Evolutionary conservation across 2,113 vertebrate genomes (phyloP).

Genomic region (Ictalurus furcatus): DNA sequence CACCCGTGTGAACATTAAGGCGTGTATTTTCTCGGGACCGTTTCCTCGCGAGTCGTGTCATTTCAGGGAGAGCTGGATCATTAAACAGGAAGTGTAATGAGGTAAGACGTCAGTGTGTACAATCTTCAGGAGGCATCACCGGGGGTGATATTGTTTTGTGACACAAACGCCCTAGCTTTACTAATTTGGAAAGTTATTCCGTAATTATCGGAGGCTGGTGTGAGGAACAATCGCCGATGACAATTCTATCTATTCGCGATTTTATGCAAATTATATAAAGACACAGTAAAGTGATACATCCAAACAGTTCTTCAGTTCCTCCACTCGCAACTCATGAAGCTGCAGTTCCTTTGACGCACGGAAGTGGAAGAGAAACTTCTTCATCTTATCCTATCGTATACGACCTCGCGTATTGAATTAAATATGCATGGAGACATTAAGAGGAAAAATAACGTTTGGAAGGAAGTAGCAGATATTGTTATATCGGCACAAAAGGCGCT

Average conservation of each 20-base stretch:
- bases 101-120: conserved; percentile 78
- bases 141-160: conserved; percentile 65
- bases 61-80: conserved; percentile 67
- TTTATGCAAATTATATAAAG: not conserved
- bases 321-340: not conserved
- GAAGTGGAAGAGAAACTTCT: not conserved
- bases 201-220: not conserved
- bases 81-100: conserved; percentile 76
- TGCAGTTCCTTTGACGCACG: not conserved
- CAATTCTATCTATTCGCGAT: not conserved
- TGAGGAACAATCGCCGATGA: not conserved
- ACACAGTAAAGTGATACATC: not conserved
- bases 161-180: conserved; percentile 70
- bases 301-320: not conserved
- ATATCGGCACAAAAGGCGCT: not conserved
- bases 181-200: conserved; percentile 64
- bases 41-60: conserved; percentile 52
- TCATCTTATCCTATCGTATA: not conserved
- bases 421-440: not conserved
- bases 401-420: not conserved
- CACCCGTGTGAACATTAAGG: not conserved
- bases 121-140: conserved; percentile 63
- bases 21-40: not conserved
- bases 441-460: not conserved
- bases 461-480: not conserved